Percentiles rank a stretch among this genome's conserved stretches.
These are phyloP conservation scores for Panagrolaimus sp. DNA, from an alignment of 1,140 invertebrate genomes.

Conservation along the genomic window DNA sequence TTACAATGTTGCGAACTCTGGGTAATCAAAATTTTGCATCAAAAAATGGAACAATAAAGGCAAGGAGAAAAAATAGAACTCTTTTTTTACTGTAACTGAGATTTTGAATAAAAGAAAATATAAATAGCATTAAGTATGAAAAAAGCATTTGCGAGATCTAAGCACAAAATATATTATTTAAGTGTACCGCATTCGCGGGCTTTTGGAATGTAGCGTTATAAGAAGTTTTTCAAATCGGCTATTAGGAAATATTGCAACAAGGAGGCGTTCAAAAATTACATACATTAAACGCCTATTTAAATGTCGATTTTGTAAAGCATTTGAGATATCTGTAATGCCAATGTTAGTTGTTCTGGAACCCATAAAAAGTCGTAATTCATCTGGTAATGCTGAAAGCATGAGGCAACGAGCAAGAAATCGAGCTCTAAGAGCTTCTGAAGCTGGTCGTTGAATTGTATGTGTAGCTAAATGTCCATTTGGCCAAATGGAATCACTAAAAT, in stretches of 20 bases:
- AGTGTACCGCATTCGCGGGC: constrained; percentile 40
- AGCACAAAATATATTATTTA: neutral
- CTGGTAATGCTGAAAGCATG: constrained; percentile 63
- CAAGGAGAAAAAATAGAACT: too few species aligned
- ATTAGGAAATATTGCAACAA: constrained; percentile 71
- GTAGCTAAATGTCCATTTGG: constrained; percentile 59
- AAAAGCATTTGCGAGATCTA: too few species aligned
- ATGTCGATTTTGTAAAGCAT: constrained; percentile 74
- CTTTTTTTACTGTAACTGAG: too few species aligned
- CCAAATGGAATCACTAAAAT: constrained; percentile 60
- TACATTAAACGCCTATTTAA: constrained; percentile 78
- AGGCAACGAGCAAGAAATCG: constrained; percentile 44
- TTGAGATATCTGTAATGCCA: constrained; percentile 80
- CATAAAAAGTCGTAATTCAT: constrained; percentile 82
- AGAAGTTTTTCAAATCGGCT: constrained; percentile 68
- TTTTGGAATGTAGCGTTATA: constrained; percentile 66
- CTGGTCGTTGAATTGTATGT: constrained; percentile 27
- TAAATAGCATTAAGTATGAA: too few species aligned
- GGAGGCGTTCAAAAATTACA: constrained; percentile 76
- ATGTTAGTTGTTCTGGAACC: constrained; percentile 79
- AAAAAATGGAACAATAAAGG: too few species aligned
- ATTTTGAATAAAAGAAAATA: too few species aligned
- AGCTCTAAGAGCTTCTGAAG: constrained; percentile 30
- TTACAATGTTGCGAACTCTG: too few species aligned
- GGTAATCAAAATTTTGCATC: too few species aligned